These are phyloP conservation scores for Thaumetopoea pityocampa DNA, from an alignment of 1,140 invertebrate genomes.

Conservation along the genomic window DNA sequence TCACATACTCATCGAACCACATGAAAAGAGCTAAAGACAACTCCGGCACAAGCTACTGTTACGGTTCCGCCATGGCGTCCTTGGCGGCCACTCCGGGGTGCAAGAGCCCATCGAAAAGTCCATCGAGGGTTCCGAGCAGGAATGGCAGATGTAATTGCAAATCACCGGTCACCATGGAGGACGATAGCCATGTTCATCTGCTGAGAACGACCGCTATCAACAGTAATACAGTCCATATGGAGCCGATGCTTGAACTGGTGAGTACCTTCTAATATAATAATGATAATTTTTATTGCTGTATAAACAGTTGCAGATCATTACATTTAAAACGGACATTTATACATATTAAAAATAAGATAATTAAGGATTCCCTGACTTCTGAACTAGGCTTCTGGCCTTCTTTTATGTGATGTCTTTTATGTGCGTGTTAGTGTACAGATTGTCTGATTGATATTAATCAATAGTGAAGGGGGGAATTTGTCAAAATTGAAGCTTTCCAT, in stretches of 20 bases:
- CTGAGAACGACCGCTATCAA: conserved; percentile 60
- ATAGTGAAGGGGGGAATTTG: no score
- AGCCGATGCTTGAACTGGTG: conserved; percentile 40
- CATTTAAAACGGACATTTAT: no score
- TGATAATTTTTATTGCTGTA: neutral
- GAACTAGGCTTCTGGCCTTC: no score
- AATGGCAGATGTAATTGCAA: conserved; percentile 44
- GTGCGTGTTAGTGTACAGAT: no score
- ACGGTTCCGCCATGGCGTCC: conserved; percentile 47
- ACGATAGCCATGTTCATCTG: conserved; percentile 47
- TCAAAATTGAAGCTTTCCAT: no score
- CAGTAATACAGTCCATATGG: conserved; percentile 39
- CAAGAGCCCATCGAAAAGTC: conserved; percentile 22
- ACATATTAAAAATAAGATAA: no score
- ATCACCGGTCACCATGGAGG: conserved; percentile 44
- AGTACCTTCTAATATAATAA: conserved; percentile 23
- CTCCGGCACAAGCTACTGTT: conserved; percentile 59
- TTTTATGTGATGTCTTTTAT: no score
- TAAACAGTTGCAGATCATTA: neutral
- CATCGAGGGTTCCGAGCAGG: conserved; percentile 27
- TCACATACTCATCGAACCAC: conserved; percentile 44
- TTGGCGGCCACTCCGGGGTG: conserved; percentile 22
- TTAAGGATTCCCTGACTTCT: no score
- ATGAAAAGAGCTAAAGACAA: conserved; percentile 65
- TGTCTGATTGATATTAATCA: no score